Evolutionary conservation across 2,888 invertebrate species (phyloP).

Genomic region (Plagiodera versicolora): DNA sequence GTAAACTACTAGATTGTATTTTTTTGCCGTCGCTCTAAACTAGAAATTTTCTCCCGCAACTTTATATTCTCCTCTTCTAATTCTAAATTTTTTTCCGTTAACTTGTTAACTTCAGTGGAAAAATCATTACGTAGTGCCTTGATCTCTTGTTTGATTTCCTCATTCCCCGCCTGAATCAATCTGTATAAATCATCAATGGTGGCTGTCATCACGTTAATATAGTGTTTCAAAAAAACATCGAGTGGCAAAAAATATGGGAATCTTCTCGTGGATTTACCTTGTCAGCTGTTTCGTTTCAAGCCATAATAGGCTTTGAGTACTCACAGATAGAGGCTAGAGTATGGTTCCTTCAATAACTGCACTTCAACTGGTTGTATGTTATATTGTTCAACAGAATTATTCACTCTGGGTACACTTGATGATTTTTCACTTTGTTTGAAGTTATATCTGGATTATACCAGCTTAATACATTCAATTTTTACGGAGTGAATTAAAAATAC

Average conservation of each 20-base stretch:
- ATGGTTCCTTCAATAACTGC: conserved; percentile 7
- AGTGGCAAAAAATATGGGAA: not conserved
- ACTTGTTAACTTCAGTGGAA: not conserved
- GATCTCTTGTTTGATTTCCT: conserved; percentile 1
- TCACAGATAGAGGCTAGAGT: conserved; percentile 4
- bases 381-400: not conserved
- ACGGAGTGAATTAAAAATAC: too few relatives aligned
- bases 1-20: not conserved
- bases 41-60: not conserved
- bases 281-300: not conserved
- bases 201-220: not conserved
- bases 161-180: conserved; percentile 1
- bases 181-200: conserved; percentile 2
- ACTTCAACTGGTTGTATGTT: not conserved
- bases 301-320: conserved; percentile 5
- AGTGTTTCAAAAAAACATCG: conserved; percentile 4
- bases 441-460: not conserved
- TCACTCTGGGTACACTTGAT: not conserved
- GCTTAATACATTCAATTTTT: too few relatives aligned
- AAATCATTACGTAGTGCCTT: conserved; percentile 1
- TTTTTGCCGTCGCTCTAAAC: conserved; percentile 3
- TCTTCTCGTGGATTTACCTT: conserved; percentile 7
- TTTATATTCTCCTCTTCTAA: not conserved
- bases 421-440: conserved; percentile 1
- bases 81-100: not conserved